Conservation (phyloP, 2,888 invertebrate genomes). For the Nemotelus pantherinus region DNA sequence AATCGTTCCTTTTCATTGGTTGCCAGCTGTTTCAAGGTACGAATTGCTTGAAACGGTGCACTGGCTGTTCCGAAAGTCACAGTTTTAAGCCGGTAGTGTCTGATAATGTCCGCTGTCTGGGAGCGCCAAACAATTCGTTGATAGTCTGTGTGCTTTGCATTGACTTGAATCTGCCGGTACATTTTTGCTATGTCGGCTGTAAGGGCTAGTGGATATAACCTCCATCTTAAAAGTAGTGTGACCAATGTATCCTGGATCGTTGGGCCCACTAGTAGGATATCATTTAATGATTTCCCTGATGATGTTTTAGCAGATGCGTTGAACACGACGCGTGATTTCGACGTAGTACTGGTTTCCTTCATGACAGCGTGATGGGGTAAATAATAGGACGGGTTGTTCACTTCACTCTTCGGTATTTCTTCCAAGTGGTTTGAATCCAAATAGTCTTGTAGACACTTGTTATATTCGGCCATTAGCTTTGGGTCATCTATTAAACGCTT, state of each 20-base stretch:
- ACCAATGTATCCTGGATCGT: constrained; percentile 47
- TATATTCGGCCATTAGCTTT: constrained; percentile 6
- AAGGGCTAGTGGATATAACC: constrained; percentile 43
- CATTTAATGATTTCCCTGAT: constrained; percentile 40
- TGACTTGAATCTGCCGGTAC: constrained; percentile 41
- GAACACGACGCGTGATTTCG: constrained; percentile 38
- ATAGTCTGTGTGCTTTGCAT: constrained; percentile 32
- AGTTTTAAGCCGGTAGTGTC: background rate
- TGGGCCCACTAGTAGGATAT: constrained; percentile 45
- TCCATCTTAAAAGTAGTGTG: constrained; percentile 45
- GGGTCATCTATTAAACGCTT: background rate
- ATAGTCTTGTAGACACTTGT: background rate
- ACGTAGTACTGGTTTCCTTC: constrained; percentile 33
- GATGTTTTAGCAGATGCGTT: constrained; percentile 41
- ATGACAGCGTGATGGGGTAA: constrained; percentile 44
- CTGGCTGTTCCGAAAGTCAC: constrained; percentile 41
- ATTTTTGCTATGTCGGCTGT: constrained; percentile 47
- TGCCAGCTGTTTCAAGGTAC: constrained; percentile 1
- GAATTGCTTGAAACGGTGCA: background rate
- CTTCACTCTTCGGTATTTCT: background rate
- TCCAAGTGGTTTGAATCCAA: background rate
- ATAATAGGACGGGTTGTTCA: constrained; percentile 29
- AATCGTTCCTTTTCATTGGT: constrained; percentile 8
- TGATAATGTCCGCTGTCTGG: background rate
- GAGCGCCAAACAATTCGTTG: constrained; percentile 42